phyloP scores from a whole-genome alignment of 2,797 vertebrate genomes.

The Vultur gryphus region DNA sequence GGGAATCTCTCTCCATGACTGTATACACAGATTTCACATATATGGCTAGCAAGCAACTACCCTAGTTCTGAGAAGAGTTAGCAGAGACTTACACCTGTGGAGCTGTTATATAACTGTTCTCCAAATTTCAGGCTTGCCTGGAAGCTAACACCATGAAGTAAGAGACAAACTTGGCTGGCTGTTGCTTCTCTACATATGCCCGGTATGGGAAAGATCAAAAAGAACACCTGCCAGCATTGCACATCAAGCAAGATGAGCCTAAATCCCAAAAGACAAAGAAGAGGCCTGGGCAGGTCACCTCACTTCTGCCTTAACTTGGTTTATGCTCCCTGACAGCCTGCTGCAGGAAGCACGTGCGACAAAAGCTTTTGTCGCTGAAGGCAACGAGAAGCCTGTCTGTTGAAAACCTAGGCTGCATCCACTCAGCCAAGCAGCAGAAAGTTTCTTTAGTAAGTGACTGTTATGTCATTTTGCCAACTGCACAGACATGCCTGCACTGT shows the following conservation, averaged over 20 bases:
- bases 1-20: not conserved
- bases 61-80: not conserved
- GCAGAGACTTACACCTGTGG: conserved; percentile 11
- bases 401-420: not conserved
- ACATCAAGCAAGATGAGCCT: not conserved
- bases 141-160: not conserved
- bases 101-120: not conserved
- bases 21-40: not conserved
- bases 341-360: not conserved
- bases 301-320: not conserved
- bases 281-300: not conserved
- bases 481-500: not conserved
- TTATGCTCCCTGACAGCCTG: not conserved
- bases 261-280: not conserved
- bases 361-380: not conserved
- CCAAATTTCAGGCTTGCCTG: not conserved
- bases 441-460: not conserved
- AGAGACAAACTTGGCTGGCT: not conserved
- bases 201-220: not conserved
- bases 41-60: not conserved
- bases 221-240: not conserved
- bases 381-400: not conserved
- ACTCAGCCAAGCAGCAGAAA: not conserved
- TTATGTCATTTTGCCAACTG: not conserved
- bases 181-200: not conserved